phyloP scores from a whole-genome alignment of 2,797 vertebrate genomes.

The Propithecus perrieri region DNA sequence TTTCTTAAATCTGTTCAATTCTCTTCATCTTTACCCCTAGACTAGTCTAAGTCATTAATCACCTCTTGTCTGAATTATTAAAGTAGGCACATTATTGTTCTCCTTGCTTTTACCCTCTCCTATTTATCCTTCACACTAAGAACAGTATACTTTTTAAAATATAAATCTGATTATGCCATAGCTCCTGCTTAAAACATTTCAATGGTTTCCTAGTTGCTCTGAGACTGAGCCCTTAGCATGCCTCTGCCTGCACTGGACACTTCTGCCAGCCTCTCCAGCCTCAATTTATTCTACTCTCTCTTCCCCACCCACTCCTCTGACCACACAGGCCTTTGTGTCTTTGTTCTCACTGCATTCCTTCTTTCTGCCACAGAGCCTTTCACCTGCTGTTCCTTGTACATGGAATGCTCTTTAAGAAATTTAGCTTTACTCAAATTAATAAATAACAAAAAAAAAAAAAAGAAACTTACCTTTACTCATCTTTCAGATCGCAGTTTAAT shows the following conservation, averaged over 20 bases:
- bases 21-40: background rate
- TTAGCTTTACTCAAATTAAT: background rate
- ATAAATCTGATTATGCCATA: background rate
- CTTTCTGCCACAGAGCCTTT: background rate
- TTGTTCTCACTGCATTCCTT: background rate
- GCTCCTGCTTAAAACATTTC: background rate
- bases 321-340: background rate
- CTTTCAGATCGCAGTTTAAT: background rate
- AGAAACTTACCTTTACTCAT: conserved; percentile 4
- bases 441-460: too few species aligned
- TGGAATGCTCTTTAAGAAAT: background rate
- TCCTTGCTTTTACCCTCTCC: background rate
- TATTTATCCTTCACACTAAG: background rate
- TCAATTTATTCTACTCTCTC: background rate
- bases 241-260: background rate
- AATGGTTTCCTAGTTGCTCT: background rate
- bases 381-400: background rate
- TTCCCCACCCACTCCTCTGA: background rate
- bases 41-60: background rate
- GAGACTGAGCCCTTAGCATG: background rate
- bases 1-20: conserved; percentile 15
- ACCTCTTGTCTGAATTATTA: background rate
- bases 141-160: conserved; percentile 10
- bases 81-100: background rate
- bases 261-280: background rate